These are phyloP conservation scores for Plecotus auritus DNA, from an alignment of 2,113 vertebrate genomes.

Conservation along the genomic window DNA sequence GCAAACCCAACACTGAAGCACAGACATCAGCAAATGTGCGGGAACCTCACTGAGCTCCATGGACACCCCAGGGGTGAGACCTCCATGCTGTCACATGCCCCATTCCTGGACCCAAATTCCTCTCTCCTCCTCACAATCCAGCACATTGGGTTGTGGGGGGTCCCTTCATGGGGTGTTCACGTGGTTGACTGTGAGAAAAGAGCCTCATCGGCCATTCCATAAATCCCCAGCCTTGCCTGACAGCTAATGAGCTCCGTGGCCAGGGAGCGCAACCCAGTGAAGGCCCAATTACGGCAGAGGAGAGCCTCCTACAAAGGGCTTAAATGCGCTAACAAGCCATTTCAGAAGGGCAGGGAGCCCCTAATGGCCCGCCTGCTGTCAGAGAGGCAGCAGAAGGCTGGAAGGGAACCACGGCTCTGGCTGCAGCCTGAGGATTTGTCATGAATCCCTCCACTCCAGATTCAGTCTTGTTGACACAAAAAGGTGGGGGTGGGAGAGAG, in stretches of 20 bases:
- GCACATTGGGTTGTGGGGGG: background rate
- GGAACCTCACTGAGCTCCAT: background rate
- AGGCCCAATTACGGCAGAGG: constrained; percentile 50
- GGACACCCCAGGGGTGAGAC: too few relatives aligned
- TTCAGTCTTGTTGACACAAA: background rate
- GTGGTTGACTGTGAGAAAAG: background rate
- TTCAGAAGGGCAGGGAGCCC: constrained; percentile 38
- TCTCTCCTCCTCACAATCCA: background rate
- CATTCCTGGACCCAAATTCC: background rate
- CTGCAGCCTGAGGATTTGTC: background rate
- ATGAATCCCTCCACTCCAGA: background rate
- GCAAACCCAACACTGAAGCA: background rate
- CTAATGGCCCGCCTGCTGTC: constrained; percentile 56
- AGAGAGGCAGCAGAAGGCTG: constrained; percentile 15
- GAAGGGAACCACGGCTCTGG: background rate
- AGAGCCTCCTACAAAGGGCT: constrained; percentile 47
- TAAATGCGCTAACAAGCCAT: constrained; percentile 54
- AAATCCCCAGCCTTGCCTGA: constrained; percentile 14
- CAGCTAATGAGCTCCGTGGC: constrained; percentile 57
- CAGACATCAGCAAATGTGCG: background rate
- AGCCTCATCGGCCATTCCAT: background rate
- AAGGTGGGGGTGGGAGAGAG: background rate
- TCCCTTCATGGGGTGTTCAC: background rate
- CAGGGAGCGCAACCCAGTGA: constrained; percentile 7
- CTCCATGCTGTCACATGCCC: background rate